Evolutionary conservation across 2,113 vertebrate species (phyloP).

Genomic region (Axis porcinus): DNA sequence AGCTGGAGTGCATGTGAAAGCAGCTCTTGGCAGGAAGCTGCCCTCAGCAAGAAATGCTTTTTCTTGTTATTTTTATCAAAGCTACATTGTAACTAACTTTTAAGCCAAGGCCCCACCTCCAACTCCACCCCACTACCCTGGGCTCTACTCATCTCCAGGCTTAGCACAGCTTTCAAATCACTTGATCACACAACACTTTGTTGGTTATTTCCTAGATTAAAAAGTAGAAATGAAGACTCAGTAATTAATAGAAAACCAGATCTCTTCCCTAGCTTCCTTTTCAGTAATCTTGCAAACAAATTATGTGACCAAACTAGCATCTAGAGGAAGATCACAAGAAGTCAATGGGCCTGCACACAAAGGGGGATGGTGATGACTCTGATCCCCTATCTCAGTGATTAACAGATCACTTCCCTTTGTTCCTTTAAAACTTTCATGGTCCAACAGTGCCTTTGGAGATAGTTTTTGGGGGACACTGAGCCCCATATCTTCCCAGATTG

Average conservation of each 20-base stretch:
- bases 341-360: neutral
- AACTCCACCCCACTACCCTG: neutral
- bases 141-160: neutral
- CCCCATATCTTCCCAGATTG: neutral
- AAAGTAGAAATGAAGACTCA: neutral
- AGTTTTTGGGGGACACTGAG: neutral
- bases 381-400: neutral
- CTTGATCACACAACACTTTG: neutral
- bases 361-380: neutral
- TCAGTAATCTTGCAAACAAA: neutral
- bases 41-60: neutral
- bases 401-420: neutral
- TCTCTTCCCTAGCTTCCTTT: neutral
- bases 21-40: neutral
- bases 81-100: neutral
- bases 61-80: neutral
- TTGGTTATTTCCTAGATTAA: neutral
- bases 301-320: neutral
- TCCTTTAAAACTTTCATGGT: neutral
- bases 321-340: neutral
- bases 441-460: neutral
- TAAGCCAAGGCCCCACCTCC: neutral
- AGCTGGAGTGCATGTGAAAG: neutral
- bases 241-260: neutral
- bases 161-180: neutral